These are phyloP conservation scores for Hyaena hyaena DNA, from an alignment of 2,113 vertebrate genomes.

Conservation along the genomic window DNA sequence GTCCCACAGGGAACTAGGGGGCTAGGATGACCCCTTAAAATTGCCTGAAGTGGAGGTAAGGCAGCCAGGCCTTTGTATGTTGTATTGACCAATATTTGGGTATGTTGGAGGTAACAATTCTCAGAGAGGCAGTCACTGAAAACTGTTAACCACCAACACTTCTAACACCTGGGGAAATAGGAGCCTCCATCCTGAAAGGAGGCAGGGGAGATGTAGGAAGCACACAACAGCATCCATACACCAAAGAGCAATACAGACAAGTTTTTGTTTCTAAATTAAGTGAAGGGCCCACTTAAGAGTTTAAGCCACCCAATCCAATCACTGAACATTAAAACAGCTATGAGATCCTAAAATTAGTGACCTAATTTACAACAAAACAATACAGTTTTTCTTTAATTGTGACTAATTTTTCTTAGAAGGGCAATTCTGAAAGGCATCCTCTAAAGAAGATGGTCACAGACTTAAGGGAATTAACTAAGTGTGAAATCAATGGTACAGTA, in stretches of 20 bases:
- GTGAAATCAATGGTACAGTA: background rate
- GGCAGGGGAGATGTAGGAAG: background rate
- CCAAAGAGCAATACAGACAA: background rate
- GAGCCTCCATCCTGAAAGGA: background rate
- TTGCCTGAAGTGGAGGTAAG: background rate
- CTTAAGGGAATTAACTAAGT: conserved; percentile 11
- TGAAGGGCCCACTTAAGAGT: background rate
- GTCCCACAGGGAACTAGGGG: background rate
- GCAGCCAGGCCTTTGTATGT: background rate
- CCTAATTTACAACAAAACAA: background rate
- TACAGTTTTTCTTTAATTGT: background rate
- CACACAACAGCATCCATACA: background rate
- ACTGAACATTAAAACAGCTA: background rate
- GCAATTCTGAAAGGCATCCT: background rate
- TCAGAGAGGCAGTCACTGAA: background rate
- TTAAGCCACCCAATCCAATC: background rate
- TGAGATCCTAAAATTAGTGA: background rate
- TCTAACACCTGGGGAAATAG: background rate
- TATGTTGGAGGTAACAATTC: background rate
- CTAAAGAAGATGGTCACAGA: background rate
- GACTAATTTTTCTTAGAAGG: background rate
- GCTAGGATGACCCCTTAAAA: background rate
- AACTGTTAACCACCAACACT: background rate
- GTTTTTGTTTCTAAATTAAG: background rate
- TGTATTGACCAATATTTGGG: background rate